A percentile compares a stretch with the other conserved stretches of the same genome.
phyloP scores from a whole-genome alignment of 1,140 invertebrate species.

The Pseudomyrmex cubaensis region DNA sequence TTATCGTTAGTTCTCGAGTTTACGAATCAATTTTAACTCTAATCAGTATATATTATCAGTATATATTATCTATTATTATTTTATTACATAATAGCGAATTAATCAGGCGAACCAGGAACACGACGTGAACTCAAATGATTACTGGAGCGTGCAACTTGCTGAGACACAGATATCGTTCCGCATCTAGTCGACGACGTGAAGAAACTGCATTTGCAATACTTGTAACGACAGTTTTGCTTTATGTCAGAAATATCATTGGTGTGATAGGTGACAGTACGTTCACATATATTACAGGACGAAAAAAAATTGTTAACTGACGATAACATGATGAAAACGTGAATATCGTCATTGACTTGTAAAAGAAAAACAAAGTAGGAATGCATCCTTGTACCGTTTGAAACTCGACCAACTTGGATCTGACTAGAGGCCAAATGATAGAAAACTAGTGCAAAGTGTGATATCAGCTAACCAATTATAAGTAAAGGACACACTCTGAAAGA shows the following conservation, averaged over 20 bases:
- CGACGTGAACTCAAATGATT: conserved; percentile 68
- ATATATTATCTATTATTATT: conserved; percentile 48
- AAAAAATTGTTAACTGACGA: neutral
- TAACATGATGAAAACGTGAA: conserved; percentile 7
- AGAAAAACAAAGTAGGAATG: conserved; percentile 30
- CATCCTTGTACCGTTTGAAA: conserved; percentile 30
- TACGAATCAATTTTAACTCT: neutral
- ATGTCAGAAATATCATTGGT: neutral
- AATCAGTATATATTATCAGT: conserved; percentile 27
- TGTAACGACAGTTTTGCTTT: too few species aligned
- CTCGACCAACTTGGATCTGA: conserved; percentile 19
- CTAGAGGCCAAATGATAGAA: conserved; percentile 16
- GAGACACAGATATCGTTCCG: conserved; percentile 26
- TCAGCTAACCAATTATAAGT: conserved; percentile 12
- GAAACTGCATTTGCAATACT: neutral
- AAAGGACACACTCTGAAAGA: neutral
- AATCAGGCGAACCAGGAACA: conserved; percentile 68
- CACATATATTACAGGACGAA: neutral
- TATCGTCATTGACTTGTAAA: neutral
- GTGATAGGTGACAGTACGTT: neutral
- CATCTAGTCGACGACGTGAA: neutral
- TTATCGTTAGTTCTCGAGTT: neutral
- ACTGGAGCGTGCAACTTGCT: conserved; percentile 71
- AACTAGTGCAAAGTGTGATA: conserved; percentile 21
- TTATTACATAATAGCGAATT: conserved; percentile 77